These are phyloP conservation scores for Drosophila flavopinicola DNA, from an alignment of 2,888 invertebrate species.

Conservation along the genomic window DNA sequence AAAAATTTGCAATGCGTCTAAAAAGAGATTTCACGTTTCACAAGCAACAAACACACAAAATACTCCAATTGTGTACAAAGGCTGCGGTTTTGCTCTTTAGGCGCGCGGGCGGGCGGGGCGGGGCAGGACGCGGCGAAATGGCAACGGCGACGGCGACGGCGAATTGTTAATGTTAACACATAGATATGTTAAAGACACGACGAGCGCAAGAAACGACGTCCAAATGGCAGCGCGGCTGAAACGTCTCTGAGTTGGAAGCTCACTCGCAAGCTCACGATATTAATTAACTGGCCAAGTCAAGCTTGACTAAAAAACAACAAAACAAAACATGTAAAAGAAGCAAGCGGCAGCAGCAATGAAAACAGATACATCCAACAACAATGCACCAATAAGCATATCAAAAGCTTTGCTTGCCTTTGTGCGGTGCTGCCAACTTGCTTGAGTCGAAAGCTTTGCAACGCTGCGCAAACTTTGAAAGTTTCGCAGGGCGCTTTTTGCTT, in stretches of 20 bases:
- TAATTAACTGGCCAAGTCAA: constrained; percentile 75
- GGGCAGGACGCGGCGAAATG: constrained; percentile 45
- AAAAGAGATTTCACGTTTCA: constrained; percentile 57
- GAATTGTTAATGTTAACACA: constrained; percentile 1
- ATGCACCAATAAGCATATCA: constrained; percentile 30
- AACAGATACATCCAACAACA: constrained; percentile 36
- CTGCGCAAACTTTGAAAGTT: constrained; percentile 36
- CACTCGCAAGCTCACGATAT: constrained; percentile 61
- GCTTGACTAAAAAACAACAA: constrained; percentile 71
- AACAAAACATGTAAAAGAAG: constrained; percentile 30
- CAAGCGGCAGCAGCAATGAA: constrained; percentile 19
- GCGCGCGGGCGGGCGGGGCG: not conserved
- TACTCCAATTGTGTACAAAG: constrained; percentile 24
- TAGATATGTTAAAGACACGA: constrained; percentile 9
- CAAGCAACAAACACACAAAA: constrained; percentile 44
- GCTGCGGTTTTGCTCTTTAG: constrained; percentile 20
- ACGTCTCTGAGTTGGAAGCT: constrained; percentile 59
- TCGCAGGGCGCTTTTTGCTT: constrained; percentile 1
- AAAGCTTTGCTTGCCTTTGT: constrained; percentile 34
- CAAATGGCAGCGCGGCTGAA: constrained; percentile 65
- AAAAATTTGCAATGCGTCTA: constrained; percentile 40
- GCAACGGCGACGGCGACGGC: too few relatives aligned
- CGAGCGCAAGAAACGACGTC: constrained; percentile 58
- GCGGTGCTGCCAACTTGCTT: constrained; percentile 48
- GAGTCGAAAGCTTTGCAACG: constrained; percentile 40